phyloP scores from a whole-genome alignment of 2,888 invertebrate species.

The Drosophila nr. perissopoda region DNA sequence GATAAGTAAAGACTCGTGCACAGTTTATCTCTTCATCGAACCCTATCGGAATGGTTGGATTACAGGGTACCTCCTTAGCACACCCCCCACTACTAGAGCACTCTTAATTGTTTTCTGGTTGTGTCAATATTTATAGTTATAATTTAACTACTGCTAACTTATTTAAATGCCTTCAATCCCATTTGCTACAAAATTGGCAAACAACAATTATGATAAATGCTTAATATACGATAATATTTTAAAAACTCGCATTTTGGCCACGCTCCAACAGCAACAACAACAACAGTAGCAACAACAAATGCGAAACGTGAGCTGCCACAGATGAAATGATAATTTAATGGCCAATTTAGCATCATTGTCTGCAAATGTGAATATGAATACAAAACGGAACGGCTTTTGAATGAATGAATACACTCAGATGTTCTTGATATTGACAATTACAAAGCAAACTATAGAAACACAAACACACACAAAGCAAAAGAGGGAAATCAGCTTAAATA shows the following conservation, averaged over 20 bases:
- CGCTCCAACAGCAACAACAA: slow-evolving; percentile 43
- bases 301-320: slow-evolving; percentile 44
- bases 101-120: not conserved
- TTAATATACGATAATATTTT: slow-evolving; percentile 15
- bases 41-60: too few relatives aligned
- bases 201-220: slow-evolving; percentile 30
- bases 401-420: slow-evolving; percentile 31
- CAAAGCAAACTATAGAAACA: slow-evolving; percentile 29
- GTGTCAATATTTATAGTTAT: not conserved
- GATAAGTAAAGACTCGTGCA: too few relatives aligned
- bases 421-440: slow-evolving; percentile 69
- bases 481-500: not conserved
- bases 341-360: slow-evolving; percentile 69
- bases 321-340: slow-evolving; percentile 74
- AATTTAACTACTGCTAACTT: slow-evolving; percentile 20
- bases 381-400: slow-evolving; percentile 5
- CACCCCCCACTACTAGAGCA: not conserved
- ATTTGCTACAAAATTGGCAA: slow-evolving; percentile 6
- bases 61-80: not conserved
- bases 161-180: slow-evolving; percentile 10
- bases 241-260: slow-evolving; percentile 37
- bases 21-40: too few relatives aligned
- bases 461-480: slow-evolving; percentile 5
- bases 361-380: slow-evolving; percentile 52
- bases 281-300: slow-evolving; percentile 6